These are phyloP conservation scores for Drosophila multiciliata DNA, from an alignment of 2,888 invertebrate genomes.

Conservation along the genomic window DNA sequence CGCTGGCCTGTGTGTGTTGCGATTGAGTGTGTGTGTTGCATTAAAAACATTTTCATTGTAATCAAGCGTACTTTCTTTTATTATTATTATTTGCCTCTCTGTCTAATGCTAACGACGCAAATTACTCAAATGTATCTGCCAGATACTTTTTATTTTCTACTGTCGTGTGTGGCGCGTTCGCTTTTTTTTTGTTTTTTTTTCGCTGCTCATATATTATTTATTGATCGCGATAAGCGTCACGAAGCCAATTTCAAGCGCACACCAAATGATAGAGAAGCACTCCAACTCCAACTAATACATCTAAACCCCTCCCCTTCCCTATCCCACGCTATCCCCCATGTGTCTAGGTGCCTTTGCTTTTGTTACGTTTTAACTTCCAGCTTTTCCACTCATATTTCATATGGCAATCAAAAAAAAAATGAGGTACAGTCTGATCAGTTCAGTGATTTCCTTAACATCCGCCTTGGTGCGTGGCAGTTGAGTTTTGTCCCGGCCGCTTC, in stretches of 20 bases:
- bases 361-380: constrained; percentile 9
- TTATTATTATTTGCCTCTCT: constrained; percentile 74
- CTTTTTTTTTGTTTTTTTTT: constrained; percentile 29
- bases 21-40: constrained; percentile 48
- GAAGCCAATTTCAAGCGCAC: constrained; percentile 81
- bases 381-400: constrained; percentile 22
- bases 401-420: background rate
- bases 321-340: background rate
- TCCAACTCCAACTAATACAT: constrained; percentile 19
- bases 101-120: constrained; percentile 72
- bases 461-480: constrained; percentile 70
- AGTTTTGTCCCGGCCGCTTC: constrained; percentile 28
- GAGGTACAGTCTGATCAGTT: constrained; percentile 45
- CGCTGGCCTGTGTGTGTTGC: constrained; percentile 15
- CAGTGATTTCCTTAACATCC: constrained; percentile 53
- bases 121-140: constrained; percentile 83
- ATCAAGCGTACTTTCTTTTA: constrained; percentile 81
- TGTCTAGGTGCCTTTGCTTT: background rate
- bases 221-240: constrained; percentile 85
- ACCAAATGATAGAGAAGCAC: constrained; percentile 69
- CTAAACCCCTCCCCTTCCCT: background rate
- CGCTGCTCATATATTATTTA: constrained; percentile 83
- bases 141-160: constrained; percentile 72
- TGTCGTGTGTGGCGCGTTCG: constrained; percentile 52
- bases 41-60: constrained; percentile 80